Evolutionary conservation across 1,140 invertebrate species (phyloP).

Genomic region (Stegodyphus dumicola): DNA sequence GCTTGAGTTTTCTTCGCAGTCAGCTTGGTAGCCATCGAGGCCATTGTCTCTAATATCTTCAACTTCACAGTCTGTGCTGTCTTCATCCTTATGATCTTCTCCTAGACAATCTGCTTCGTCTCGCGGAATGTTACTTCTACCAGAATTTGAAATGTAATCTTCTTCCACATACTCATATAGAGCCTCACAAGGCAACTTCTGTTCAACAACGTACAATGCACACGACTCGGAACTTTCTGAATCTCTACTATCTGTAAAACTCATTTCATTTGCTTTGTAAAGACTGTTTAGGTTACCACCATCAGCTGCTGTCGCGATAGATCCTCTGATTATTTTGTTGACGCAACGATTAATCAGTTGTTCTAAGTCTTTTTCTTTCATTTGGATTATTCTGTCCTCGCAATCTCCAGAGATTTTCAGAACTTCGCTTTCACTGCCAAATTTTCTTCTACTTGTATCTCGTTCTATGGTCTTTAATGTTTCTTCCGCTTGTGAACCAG

Average conservation of each 20-base stretch:
- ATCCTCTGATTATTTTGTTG: conserved; percentile 7
- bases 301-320: conserved; percentile 1
- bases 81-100: not conserved
- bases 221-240: not conserved
- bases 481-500: too few relatives aligned
- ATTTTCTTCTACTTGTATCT: not conserved
- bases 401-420: not conserved
- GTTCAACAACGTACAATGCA: not conserved
- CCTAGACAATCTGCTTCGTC: not conserved
- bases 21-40: conserved; percentile 15
- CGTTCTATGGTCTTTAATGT: too few relatives aligned
- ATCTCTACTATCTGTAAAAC: not conserved
- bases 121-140: not conserved
- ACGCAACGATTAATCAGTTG: conserved; percentile 13
- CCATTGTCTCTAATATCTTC: not conserved
- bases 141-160: not conserved
- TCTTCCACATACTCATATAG: not conserved
- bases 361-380: conserved; percentile 3
- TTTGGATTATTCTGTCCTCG: conserved; percentile 3
- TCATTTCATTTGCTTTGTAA: conserved; percentile 1
- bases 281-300: conserved; percentile 12
- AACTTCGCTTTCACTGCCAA: not conserved
- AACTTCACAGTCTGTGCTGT: not conserved
- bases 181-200: not conserved
- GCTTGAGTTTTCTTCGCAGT: conserved; percentile 23